A percentile compares a stretch with the other conserved stretches of the same genome.
These are phyloP conservation scores for Tetragnatha versicolor DNA, from an alignment of 1,140 invertebrate species.

Conservation along the genomic window DNA sequence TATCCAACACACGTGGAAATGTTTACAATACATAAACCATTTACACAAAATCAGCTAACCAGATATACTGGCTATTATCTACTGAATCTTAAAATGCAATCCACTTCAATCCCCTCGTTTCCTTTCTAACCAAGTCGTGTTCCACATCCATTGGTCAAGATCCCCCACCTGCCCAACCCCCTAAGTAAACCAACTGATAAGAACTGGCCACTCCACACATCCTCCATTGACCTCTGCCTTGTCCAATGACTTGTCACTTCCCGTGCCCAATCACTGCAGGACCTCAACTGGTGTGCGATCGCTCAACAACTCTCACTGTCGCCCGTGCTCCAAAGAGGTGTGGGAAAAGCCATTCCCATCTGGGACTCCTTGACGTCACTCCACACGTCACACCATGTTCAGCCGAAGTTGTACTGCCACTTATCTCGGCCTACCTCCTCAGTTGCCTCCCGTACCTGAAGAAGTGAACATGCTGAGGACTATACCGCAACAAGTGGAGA, in stretches of 20 bases:
- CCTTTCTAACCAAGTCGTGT: too few relatives aligned
- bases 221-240: too few relatives aligned
- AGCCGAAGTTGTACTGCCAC: constrained; percentile 35
- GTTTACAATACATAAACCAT: too few relatives aligned
- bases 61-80: too few relatives aligned
- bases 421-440: constrained; percentile 19
- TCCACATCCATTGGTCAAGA: too few relatives aligned
- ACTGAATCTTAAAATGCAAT: too few relatives aligned
- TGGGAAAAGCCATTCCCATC: constrained; percentile 40
- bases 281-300: background rate
- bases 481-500: constrained; percentile 31
- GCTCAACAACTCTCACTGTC: constrained; percentile 24
- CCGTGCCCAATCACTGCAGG: too few relatives aligned
- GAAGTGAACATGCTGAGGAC: constrained; percentile 38
- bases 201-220: too few relatives aligned
- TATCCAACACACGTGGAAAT: too few relatives aligned
- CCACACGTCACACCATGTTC: constrained; percentile 33
- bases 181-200: background rate
- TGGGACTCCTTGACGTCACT: constrained; percentile 50
- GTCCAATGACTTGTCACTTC: too few relatives aligned
- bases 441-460: constrained; percentile 5
- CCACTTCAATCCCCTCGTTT: too few relatives aligned
- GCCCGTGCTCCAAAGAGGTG: constrained; percentile 7
- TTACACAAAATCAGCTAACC: too few relatives aligned
- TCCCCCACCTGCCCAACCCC: background rate